These are phyloP conservation scores for Cyclina sinensis DNA, from an alignment of 1,140 invertebrate species.

Conservation along the genomic window DNA sequence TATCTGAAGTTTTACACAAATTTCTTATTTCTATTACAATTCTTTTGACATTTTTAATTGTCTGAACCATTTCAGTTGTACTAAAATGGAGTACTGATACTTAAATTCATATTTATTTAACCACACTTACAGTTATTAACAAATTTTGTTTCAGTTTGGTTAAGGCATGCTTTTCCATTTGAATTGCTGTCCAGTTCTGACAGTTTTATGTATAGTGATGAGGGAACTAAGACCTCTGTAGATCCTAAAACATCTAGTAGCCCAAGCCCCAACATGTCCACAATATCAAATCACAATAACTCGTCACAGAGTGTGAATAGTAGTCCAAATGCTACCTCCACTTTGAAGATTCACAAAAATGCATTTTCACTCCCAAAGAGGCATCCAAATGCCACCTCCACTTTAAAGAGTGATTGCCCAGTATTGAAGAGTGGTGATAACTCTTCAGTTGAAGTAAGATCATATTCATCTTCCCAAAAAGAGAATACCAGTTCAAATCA, in stretches of 20 bases:
- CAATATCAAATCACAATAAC: background rate
- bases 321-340: background rate
- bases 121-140: background rate
- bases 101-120: background rate
- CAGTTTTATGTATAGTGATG: conserved; percentile 25
- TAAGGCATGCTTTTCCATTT: conserved; percentile 54
- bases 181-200: conserved; percentile 56
- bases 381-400: conserved; percentile 1
- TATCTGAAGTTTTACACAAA: too few relatives aligned
- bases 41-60: too few relatives aligned
- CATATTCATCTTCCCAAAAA: conserved; percentile 48
- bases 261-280: conserved; percentile 36
- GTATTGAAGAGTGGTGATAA: conserved; percentile 14
- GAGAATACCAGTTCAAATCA: conserved; percentile 10
- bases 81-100: too few relatives aligned
- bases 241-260: conserved; percentile 34
- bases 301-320: background rate
- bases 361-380: background rate
- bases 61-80: too few relatives aligned
- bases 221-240: background rate
- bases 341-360: background rate
- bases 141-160: conserved; percentile 56
- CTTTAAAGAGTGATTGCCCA: background rate
- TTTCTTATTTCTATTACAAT: too few relatives aligned
- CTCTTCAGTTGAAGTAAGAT: conserved; percentile 34